Conservation (phyloP, 2,113 vertebrate genomes). For the Xenopus borealis region DNA sequence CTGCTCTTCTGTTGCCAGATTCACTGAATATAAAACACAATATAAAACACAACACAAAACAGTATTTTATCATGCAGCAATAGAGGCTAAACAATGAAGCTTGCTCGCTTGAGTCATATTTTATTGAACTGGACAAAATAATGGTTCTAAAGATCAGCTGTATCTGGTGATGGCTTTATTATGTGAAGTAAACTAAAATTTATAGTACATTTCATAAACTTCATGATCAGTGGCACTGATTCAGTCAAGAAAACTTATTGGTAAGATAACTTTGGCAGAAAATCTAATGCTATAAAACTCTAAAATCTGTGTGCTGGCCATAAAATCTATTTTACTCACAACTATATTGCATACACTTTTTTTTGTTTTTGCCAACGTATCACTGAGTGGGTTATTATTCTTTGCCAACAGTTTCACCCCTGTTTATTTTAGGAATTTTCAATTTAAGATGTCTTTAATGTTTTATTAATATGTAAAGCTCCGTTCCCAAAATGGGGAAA, state of each 20-base stretch:
- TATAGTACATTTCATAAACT: slow-evolving; percentile 37
- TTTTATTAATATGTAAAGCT: too few relatives aligned
- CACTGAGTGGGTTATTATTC: not conserved
- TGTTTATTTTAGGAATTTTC: not conserved
- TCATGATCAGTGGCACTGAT: slow-evolving; percentile 39
- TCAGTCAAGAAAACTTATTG: slow-evolving; percentile 43
- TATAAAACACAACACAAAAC: too few relatives aligned
- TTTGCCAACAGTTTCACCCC: not conserved
- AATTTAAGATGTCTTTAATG: too few relatives aligned
- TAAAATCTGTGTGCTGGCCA: slow-evolving; percentile 13
- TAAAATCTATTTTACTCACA: slow-evolving; percentile 21
- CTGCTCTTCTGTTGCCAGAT: not conserved
- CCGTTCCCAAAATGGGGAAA: too few relatives aligned
- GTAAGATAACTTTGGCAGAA: slow-evolving; percentile 38
- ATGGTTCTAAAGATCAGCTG: slow-evolving; percentile 28
- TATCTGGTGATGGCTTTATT: slow-evolving; percentile 23
- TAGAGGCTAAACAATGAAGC: slow-evolving; percentile 12
- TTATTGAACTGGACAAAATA: slow-evolving; percentile 33
- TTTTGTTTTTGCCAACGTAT: not conserved
- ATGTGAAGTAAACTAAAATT: slow-evolving; percentile 34
- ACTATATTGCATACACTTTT: slow-evolving; percentile 22
- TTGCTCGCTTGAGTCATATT: slow-evolving; percentile 6
- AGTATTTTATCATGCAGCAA: slow-evolving; percentile 18
- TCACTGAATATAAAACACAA: too few relatives aligned
- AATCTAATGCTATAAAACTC: slow-evolving; percentile 21